Evolutionary conservation across 2,888 invertebrate species (phyloP).

Genomic region (Epinotia brunnichana): DNA sequence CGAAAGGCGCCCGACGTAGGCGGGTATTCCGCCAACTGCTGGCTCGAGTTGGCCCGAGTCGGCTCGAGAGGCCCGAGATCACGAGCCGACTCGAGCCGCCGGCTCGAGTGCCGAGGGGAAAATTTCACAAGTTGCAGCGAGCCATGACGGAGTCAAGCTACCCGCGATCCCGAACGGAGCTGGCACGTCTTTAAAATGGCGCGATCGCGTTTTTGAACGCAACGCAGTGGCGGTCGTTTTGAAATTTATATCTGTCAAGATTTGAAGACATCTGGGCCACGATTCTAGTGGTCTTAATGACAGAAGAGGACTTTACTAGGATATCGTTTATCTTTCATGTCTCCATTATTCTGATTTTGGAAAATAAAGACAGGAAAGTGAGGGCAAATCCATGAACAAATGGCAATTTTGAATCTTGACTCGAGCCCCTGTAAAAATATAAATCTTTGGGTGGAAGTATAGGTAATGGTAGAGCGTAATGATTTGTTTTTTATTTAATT

Average conservation of each 20-base stretch:
- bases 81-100: conserved; percentile 38
- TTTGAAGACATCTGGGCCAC: conserved; percentile 23
- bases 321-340: background rate
- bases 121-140: conserved; percentile 44
- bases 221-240: conserved; percentile 41
- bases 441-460: too few species aligned
- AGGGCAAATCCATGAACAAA: too few species aligned
- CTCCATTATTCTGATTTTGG: background rate
- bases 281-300: background rate
- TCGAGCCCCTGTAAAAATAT: too few species aligned
- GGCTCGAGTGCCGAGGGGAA: conserved; percentile 37
- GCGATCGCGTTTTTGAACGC: conserved; percentile 46
- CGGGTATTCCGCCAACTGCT: conserved; percentile 37
- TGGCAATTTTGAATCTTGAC: too few species aligned
- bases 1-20: conserved; percentile 44
- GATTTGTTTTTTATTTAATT: too few species aligned
- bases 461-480: too few species aligned
- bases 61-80: conserved; percentile 40
- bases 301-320: background rate
- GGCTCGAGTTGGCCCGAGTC: conserved; percentile 43
- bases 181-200: conserved; percentile 44
- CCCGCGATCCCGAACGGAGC: conserved; percentile 44
- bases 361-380: too few species aligned
- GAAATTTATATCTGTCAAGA: conserved; percentile 38
- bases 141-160: conserved; percentile 45